Conservation (phyloP, 2,113 vertebrate genomes). For the Prietella phreatophila region DNA sequence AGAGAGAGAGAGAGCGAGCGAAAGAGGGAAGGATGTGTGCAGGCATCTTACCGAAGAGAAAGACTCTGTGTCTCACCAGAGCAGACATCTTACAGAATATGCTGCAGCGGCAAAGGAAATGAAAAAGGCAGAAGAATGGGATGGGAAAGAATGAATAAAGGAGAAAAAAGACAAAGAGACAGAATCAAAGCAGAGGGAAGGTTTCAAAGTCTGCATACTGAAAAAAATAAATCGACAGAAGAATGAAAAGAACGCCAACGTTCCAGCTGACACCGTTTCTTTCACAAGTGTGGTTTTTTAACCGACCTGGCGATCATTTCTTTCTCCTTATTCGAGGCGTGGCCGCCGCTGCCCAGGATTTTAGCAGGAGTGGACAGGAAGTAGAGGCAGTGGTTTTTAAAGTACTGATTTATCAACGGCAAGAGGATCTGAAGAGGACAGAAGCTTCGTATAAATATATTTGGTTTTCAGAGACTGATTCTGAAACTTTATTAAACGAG, state of each 20-base stretch:
- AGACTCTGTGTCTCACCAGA: slow-evolving; percentile 90
- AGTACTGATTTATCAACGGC: slow-evolving; percentile 90
- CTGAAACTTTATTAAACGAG: not conserved
- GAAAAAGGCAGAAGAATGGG: slow-evolving; percentile 23
- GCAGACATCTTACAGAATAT: slow-evolving; percentile 95
- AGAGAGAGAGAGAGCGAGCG: not conserved
- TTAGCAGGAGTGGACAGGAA: slow-evolving; percentile 82
- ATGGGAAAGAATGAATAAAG: slow-evolving; percentile 25
- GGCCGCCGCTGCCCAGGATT: slow-evolving; percentile 86
- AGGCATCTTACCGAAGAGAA: slow-evolving; percentile 86
- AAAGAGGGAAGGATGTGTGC: not conserved
- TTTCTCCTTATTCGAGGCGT: slow-evolving; percentile 93
- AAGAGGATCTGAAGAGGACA: slow-evolving; percentile 79
- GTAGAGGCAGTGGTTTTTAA: slow-evolving; percentile 86
- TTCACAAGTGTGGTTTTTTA: not conserved
- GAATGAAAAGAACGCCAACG: not conserved
- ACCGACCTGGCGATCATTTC: slow-evolving; percentile 91
- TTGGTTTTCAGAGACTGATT: not conserved
- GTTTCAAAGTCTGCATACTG: not conserved
- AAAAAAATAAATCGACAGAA: not conserved
- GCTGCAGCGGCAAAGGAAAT: slow-evolving; percentile 62
- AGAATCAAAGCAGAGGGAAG: not conserved
- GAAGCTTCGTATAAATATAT: not conserved
- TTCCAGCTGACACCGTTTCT: not conserved
- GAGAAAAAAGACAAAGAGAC: slow-evolving; percentile 9